Base-by-base conservation (phyloP, 2,113 vertebrate species). In the Hyla sarda region DNA sequence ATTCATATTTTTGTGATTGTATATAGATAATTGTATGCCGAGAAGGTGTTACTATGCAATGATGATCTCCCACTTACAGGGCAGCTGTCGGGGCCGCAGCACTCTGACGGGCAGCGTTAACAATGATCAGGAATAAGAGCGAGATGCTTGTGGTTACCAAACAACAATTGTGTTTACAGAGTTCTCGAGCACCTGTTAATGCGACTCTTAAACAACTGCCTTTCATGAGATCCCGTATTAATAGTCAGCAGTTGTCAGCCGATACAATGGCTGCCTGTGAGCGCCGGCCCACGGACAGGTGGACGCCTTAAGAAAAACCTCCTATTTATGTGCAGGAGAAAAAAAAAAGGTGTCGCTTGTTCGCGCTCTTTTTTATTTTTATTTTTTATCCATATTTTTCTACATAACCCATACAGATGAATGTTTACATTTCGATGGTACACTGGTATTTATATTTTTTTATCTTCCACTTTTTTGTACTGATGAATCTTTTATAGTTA, bases 351-450 rank as follows among this genome's bases (percentile, higher is more conserved):
- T 95, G 93, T 93, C 89, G 91, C 90, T 83, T 88, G 94, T 93
- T 91, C 90, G 89, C 93, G 90, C 91, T 92, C 90, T 91, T 91
- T 91, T 10, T 47, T 25, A 14, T 91, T n/a, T n/a, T n/a, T n/a
- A n/a, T n/a, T n/a, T n/a, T n/a, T n/a, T n/a, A n/a, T n/a, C n/a
- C n/a, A n/a, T 91, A 90, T 91, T 75, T 92, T 91, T 90, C 89
- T 90, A 91, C 32, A 89, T 89, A 92, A 91, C 83, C 91, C 90
- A 88, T 90, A 88, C 91, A 80, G 90, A 92, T 90, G 90, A 94
- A 95, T 95, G 95, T 96, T 96, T 96, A 96, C 95, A 95, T 95
- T 96, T 95, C 92, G 93, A 95, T 94, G 95, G 95, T 95, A 96
- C 95, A 96, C 94, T 96, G 94, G 95, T 96, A 95, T 95, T 95